phyloP scores from a whole-genome alignment of 2,113 vertebrate species.

The Solea senegalensis region DNA sequence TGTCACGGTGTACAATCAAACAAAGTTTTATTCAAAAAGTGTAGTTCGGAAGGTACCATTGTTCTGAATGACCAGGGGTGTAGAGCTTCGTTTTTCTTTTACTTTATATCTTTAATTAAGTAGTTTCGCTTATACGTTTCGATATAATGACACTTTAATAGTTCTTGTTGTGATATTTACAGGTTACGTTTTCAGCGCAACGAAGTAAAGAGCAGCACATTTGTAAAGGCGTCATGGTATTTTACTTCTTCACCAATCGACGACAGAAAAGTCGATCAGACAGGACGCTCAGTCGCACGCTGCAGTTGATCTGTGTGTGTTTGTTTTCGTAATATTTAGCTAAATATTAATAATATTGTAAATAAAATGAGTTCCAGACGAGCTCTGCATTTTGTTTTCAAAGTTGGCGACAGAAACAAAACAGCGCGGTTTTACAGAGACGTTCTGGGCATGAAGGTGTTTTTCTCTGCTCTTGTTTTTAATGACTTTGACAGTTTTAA shows the following conservation, averaged over 20 bases:
- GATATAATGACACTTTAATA: accelerated
- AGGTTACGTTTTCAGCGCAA: too few species aligned
- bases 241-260: slow-evolving; percentile 20
- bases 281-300: slow-evolving; percentile 42
- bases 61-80: not conserved
- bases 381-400: slow-evolving; percentile 93
- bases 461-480: not conserved
- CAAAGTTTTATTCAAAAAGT: not conserved
- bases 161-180: too few species aligned
- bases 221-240: too few species aligned
- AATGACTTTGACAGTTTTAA: too few species aligned
- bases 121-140: accelerated
- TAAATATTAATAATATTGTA: not conserved
- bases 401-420: slow-evolving; percentile 88
- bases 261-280: slow-evolving; percentile 54
- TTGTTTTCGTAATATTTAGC: too few species aligned
- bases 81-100: not conserved
- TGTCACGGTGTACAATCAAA: too few species aligned
- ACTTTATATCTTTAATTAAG: accelerated
- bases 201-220: too few species aligned
- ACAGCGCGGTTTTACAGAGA: slow-evolving; percentile 89
- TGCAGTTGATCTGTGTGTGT: not conserved
- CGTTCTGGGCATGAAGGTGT: slow-evolving; percentile 92
- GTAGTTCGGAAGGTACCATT: slow-evolving; percentile 20
- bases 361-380: slow-evolving; percentile 76